phyloP scores from a whole-genome alignment of 2,888 invertebrate genomes.

The Iphiclides podalirius region DNA sequence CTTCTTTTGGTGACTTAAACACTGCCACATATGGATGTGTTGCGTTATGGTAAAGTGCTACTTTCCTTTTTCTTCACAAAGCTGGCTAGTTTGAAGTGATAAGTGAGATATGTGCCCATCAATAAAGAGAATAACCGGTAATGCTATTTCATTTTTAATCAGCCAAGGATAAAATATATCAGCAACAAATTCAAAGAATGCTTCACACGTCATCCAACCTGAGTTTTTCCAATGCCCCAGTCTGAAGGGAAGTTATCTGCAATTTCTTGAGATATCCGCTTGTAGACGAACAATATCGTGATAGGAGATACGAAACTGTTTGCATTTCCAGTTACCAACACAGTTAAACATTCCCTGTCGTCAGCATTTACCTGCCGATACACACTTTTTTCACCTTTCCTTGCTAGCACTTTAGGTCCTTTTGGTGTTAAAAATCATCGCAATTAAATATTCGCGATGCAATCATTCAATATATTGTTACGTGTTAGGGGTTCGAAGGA shows the following conservation, averaged over 20 bases:
- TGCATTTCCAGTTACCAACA: conserved; percentile 31
- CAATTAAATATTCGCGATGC: background rate
- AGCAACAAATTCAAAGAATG: conserved; percentile 50
- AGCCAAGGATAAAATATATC: conserved; percentile 51
- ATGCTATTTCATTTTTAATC: conserved; percentile 36
- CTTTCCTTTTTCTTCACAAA: conserved; percentile 35
- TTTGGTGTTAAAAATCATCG: conserved; percentile 27
- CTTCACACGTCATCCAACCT: conserved; percentile 36
- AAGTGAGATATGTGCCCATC: conserved; percentile 41
- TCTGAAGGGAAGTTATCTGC: conserved; percentile 25
- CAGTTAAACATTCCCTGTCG: conserved; percentile 31
- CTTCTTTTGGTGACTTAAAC: background rate
- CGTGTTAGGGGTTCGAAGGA: too few species aligned
- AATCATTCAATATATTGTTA: conserved; percentile 2
- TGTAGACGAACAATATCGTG: conserved; percentile 25
- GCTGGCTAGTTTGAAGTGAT: conserved; percentile 42
- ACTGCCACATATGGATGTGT: conserved; percentile 1
- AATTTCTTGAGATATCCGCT: conserved; percentile 27
- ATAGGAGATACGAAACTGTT: conserved; percentile 26
- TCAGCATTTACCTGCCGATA: conserved; percentile 30
- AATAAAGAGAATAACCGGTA: conserved; percentile 48
- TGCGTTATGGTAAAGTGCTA: conserved; percentile 1
- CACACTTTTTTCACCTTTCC: conserved; percentile 32
- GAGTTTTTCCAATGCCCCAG: conserved; percentile 36
- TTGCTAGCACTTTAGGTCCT: conserved; percentile 27